Evolutionary conservation across 2,797 vertebrate genomes (phyloP), one percentile per base, ranked within the genome.

Genomic region (Falco cherrug): DNA sequence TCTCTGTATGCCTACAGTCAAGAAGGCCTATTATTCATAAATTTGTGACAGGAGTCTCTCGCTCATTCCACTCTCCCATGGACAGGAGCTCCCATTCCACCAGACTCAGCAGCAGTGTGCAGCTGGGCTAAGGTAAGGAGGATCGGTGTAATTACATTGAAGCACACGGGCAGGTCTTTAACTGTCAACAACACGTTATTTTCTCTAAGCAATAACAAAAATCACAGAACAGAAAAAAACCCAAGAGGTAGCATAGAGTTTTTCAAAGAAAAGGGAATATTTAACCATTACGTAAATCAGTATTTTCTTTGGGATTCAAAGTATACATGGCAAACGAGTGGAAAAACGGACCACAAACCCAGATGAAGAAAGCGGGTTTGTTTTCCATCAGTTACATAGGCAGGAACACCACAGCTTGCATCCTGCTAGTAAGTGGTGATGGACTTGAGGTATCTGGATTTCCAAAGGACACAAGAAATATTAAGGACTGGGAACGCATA

Each of bases 1-100:
- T 35, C 28, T 3, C 65, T 13, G 25, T 7, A 4, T 1, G 5
- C 29, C 60, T 26, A 5, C 4, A 4, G 41, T 6, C 6, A 1
- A 59, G 57, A 80, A 33, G 60, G 22, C 7, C 56, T 22, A 4
- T 29, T 21, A 11, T 39, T 33, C 50, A 3, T 7, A 15, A 17
- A 43, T 20, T 25, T 13, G 29, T n/a, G 70, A 19, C 31, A 39
- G 47, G 45, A 70, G 53, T 33, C 50, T 61, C 13, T 41, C 22
- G 64, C 39, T 16, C 50, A 4, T 14, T 12, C 65, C 19, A 51
- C 8, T 48, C 39, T 37, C 29, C 48, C 4, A 26, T 3, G 21
- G 17, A 24, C n/a, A 28, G 50, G 28, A 43, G 61, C 67, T n/a
- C 63, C 24, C 59, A 6, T 19, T 29, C 47, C 74, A 56, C 35